Evolutionary conservation across 2,888 invertebrate genomes (phyloP).

Genomic region (Volucella inflata): DNA sequence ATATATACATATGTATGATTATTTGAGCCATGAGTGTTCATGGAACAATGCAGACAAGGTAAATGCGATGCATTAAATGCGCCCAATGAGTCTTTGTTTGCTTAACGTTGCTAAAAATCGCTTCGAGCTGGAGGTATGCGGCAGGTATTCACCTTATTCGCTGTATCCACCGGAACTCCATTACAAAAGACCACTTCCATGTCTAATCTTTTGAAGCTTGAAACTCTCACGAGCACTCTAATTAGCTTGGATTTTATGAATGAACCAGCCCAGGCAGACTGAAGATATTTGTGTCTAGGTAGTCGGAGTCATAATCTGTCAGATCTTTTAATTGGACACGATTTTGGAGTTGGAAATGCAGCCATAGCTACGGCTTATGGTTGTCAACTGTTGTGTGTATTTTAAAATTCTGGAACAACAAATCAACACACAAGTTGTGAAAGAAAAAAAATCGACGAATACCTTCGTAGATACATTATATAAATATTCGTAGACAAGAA

Average conservation of each 20-base stretch:
- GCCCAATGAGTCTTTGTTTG: slow-evolving; percentile 49
- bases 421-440: slow-evolving; percentile 42
- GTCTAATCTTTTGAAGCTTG: slow-evolving; percentile 61
- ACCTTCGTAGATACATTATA: slow-evolving; percentile 7
- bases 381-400: slow-evolving; percentile 52
- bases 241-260: slow-evolving; percentile 67
- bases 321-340: slow-evolving; percentile 58
- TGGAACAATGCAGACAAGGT: slow-evolving; percentile 59
- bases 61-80: slow-evolving; percentile 53
- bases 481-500: slow-evolving; percentile 44
- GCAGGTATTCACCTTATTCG: no score
- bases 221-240: slow-evolving; percentile 69
- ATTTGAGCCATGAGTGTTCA: neutral
- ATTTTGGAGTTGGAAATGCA: slow-evolving; percentile 35
- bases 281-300: slow-evolving; percentile 40
- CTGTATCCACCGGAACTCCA: slow-evolving; percentile 57
- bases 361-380: neutral
- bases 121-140: neutral
- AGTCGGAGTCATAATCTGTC: slow-evolving; percentile 23
- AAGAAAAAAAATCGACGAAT: slow-evolving; percentile 22
- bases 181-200: slow-evolving; percentile 38
- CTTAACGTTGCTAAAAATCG: slow-evolving; percentile 30
- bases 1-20: slow-evolving; percentile 1
- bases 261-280: slow-evolving; percentile 33
- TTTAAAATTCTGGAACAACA: slow-evolving; percentile 23